Evolutionary conservation across 2,888 invertebrate species (phyloP), one percentile per base, ranked within the genome.

Genomic region (Dasypogon diadema): DNA sequence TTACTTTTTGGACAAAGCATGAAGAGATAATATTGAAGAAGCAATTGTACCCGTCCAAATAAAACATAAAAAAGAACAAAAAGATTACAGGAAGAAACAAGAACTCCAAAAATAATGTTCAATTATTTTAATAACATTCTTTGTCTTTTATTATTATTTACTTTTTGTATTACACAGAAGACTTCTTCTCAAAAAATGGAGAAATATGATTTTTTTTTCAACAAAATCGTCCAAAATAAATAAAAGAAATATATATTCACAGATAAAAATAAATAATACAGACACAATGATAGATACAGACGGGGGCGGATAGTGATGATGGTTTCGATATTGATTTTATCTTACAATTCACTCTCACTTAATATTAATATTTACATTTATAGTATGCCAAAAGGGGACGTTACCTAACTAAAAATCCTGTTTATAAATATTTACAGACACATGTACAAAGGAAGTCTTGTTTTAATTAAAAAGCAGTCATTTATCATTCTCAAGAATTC

Each of bases 401-500:
- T 18, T 16, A 5, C 16, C 21, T 51, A 16, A 21, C 51, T 51
- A 51, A 3, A 21, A 18, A 18, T 51, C 51, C 12, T 51, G 18
- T 2, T 51, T 3, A 48, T 26, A 60, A n/a, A 18, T 60, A 60
- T 60, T 60, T 60, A 60, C 60, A 60, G 37, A 6, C 34, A 21
- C 8, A 10, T 60, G 12, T 18, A 37, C 37, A 37, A 5, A 30
- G 30, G 3, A 30, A 30, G 30, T 30, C 30, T 30, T 30, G 8
- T 30, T 3, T 30, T n/a, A 10, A 24, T 26, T 24, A 16, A 22
- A 56, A 8, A 22, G 30, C 30, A 30, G 30, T 30, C 30, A 8
- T 8, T 65, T 24, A 48, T 65, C 42, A 18, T 22, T 77, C 42
- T 78, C 78, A 78, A 77, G 78, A 78, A 34, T 63, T 75, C n/a